These are phyloP conservation scores for Cuculus canorus DNA, from an alignment of 2,797 vertebrate species.

Conservation along the genomic window DNA sequence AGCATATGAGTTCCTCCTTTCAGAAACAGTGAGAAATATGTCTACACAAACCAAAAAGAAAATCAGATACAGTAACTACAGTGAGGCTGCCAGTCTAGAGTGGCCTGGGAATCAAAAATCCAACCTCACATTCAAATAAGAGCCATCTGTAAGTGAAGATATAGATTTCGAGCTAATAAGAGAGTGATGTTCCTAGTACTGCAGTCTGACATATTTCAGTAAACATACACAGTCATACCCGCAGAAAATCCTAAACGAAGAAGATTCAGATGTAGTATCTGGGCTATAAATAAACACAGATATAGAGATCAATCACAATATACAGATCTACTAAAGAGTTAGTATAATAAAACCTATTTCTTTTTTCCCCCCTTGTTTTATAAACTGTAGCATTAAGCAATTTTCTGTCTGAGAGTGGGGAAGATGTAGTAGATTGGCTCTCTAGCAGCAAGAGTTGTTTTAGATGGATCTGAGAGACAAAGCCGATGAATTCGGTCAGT, in stretches of 20 bases:
- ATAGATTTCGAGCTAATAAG: neutral
- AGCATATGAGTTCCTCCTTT: neutral
- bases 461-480: neutral
- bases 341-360: neutral
- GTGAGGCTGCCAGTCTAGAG: neutral
- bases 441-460: neutral
- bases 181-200: neutral
- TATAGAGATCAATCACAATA: neutral
- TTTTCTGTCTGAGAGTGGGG: neutral
- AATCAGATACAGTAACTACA: neutral
- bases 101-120: neutral
- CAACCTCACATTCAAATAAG: neutral
- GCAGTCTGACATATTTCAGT: neutral
- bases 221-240: neutral
- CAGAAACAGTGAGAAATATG: neutral
- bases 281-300: neutral
- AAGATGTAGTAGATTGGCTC: neutral
- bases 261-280: neutral
- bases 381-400: neutral
- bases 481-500: neutral
- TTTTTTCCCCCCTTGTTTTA: neutral
- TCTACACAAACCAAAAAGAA: neutral
- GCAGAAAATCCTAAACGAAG: neutral
- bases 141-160: neutral
- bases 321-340: neutral